Evolutionary conservation across 2,888 invertebrate genomes (phyloP), one percentile per base, ranked within the genome.

Genomic region (Spodoptera littoralis): DNA sequence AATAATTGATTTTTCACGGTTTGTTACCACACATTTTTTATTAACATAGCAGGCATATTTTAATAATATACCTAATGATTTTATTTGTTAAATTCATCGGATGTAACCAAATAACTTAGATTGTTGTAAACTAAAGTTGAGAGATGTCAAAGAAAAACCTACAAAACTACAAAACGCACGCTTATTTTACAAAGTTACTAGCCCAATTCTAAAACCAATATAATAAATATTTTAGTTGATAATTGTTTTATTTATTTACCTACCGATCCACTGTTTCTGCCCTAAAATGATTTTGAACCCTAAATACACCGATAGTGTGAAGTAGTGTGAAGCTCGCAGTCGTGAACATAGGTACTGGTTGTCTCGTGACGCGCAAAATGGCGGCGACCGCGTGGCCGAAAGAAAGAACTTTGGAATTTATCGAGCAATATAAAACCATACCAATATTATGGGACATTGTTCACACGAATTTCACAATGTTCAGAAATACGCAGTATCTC

Each of bases 351-450:
- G 58, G 58, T 64, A 59, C 60, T 65, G 65, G 64, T 65, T 60
- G 65, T 72, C 62, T 71, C 69, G 73, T 77, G 77, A 77, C 77
- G 73, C 75, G 75, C 77, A 77, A 77, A 77, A 77, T 73, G 75
- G 76, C 75, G 74, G 73, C 77, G 76, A 76, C 68, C 73, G 76
- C 76, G 76, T 77, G 77, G 79, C 71, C 79, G 73, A 79, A 79
- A 72, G 77, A 68, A 79, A 73, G 74, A 77, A 79, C 77, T 77
- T 77, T 78, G 73, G 77, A 79, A 79, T 79, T 76, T 73, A 79
- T 79, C 71, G 79, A 79, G 74, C 77, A 79, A 79, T 77, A 77
- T 65, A 79, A 75, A 78, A 78, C 73, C 72, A 76, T 73, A 76
- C 77, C 79, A 67, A 64, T 78, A 76, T 70, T 79, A 76, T 79